These are phyloP conservation scores for Illadopsis cleaveri DNA, from an alignment of 2,113 vertebrate species.

Conservation along the genomic window DNA sequence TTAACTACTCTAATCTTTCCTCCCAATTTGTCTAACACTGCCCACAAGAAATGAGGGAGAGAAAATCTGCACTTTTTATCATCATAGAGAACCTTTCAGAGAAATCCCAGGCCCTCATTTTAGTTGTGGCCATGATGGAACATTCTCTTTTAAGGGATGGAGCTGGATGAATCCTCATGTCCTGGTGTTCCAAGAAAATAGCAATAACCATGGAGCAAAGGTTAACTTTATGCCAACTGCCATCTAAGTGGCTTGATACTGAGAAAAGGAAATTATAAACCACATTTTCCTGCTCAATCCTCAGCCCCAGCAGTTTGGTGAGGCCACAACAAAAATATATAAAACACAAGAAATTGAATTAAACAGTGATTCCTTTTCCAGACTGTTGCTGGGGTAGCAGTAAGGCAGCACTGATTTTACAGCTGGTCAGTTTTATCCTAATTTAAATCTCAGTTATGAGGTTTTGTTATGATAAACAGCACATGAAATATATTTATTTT, in stretches of 20 bases:
- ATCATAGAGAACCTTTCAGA: neutral
- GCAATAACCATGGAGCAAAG: slow-evolving; percentile 32
- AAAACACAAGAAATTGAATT: slow-evolving; percentile 6
- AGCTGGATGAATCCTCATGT: neutral
- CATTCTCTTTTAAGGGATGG: neutral
- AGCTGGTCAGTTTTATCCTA: neutral
- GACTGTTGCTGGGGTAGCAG: neutral
- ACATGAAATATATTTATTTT: neutral
- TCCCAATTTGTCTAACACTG: neutral
- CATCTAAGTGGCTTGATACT: neutral
- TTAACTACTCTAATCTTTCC: neutral
- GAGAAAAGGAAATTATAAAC: neutral
- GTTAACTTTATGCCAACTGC: slow-evolving; percentile 7
- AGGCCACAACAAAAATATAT: neutral
- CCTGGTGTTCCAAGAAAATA: neutral
- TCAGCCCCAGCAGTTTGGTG: neutral
- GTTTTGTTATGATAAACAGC: neutral
- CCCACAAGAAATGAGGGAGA: neutral
- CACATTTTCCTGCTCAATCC: neutral
- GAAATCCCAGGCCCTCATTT: neutral
- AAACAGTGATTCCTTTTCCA: neutral
- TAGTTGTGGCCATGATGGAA: neutral
- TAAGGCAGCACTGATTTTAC: neutral
- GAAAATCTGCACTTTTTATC: neutral
- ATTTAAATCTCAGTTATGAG: neutral